Conservation (phyloP, 1,140 invertebrate species). For the Drosophila nasuta region DNA sequence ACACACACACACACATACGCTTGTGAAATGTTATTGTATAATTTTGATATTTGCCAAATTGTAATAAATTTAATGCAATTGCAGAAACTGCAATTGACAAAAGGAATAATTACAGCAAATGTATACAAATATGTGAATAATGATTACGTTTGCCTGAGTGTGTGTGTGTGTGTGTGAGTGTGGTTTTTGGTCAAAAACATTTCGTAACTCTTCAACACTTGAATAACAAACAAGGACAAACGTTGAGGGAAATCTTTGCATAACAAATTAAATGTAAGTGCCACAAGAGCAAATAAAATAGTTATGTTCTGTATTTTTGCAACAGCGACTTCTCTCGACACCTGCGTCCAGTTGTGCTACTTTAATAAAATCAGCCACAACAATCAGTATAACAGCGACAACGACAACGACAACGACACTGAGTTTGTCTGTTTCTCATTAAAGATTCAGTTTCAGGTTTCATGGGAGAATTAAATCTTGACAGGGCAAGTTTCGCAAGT, state of each 20-base stretch:
- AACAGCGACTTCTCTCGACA: constrained; percentile 10
- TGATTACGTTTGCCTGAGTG: neutral
- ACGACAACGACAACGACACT: constrained; percentile 16
- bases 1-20: no score
- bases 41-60: constrained; percentile 38
- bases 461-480: constrained; percentile 77
- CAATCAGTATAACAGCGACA: constrained; percentile 43
- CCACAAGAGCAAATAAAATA: constrained; percentile 77
- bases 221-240: constrained; percentile 55
- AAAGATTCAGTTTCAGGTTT: constrained; percentile 78
- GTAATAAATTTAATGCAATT: constrained; percentile 60
- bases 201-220: constrained; percentile 53
- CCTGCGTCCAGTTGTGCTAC: constrained; percentile 27
- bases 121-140: constrained; percentile 6
- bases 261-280: constrained; percentile 75
- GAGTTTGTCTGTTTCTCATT: constrained; percentile 62
- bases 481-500: constrained; percentile 52
- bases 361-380: constrained; percentile 56
- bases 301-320: constrained; percentile 25
- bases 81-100: constrained; percentile 51
- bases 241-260: constrained; percentile 64
- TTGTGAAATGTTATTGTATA: neutral
- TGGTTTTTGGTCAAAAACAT: constrained; percentile 65
- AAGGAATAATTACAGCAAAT: constrained; percentile 20
- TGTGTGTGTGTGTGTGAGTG: constrained; percentile 26